These are phyloP conservation scores for Aradus depressus DNA, from an alignment of 2,888 invertebrate genomes.

Conservation along the genomic window DNA sequence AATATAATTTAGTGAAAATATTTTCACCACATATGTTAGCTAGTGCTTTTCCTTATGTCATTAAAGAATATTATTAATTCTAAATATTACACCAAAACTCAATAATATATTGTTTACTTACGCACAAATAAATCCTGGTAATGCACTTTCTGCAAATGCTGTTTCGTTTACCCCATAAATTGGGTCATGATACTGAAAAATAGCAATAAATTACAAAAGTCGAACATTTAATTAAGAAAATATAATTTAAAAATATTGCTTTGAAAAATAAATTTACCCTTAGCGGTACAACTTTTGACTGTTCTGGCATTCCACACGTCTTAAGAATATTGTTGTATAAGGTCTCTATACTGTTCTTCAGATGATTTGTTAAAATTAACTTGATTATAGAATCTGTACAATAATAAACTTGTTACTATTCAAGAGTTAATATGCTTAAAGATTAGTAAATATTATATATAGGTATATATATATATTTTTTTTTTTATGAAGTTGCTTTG, in stretches of 20 bases:
- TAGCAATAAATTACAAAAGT: background rate
- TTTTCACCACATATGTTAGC: too few relatives aligned
- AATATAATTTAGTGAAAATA: too few relatives aligned
- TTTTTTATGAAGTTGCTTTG: too few relatives aligned
- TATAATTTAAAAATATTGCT: too few relatives aligned
- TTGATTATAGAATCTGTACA: conserved; percentile 11
- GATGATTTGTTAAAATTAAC: conserved; percentile 3
- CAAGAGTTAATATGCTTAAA: too few relatives aligned
- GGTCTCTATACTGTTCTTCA: background rate
- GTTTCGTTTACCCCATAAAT: conserved; percentile 5
- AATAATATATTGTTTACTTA: conserved; percentile 2
- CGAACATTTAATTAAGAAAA: background rate
- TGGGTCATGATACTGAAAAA: conserved; percentile 6
- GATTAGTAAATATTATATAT: too few relatives aligned
- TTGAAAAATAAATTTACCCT: background rate
- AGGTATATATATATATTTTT: too few relatives aligned
- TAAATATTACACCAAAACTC: background rate
- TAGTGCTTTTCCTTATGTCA: too few relatives aligned
- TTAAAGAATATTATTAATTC: background rate
- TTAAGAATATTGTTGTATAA: conserved; percentile 5
- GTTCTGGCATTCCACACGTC: conserved; percentile 11
- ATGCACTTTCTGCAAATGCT: conserved; percentile 14
- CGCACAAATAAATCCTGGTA: conserved; percentile 16
- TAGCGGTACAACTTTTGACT: conserved; percentile 5
- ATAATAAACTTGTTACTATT: too few relatives aligned